Evolutionary conservation across 2,797 vertebrate genomes (phyloP).

Genomic region (Margarornis squamiger): DNA sequence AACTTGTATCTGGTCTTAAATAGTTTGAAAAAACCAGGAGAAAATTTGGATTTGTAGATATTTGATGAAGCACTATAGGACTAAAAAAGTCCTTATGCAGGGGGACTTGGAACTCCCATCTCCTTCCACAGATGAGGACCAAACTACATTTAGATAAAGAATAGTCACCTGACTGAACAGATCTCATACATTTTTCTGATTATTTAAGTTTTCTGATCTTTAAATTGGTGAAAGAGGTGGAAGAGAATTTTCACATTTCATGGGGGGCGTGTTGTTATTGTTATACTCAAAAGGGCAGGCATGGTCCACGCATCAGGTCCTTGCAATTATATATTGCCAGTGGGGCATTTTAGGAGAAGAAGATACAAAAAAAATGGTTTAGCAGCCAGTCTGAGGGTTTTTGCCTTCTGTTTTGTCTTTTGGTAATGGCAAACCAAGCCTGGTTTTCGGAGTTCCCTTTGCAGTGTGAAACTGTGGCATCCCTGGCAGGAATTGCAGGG

Average conservation of each 20-base stretch:
- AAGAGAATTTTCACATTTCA: background rate
- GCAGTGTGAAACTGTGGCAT: background rate
- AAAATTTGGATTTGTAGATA: background rate
- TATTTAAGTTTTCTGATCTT: background rate
- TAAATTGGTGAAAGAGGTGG: background rate
- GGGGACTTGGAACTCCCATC: background rate
- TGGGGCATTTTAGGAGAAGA: background rate
- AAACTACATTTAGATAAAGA: background rate
- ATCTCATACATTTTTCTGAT: background rate
- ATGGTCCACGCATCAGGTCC: background rate
- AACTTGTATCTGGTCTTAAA: background rate
- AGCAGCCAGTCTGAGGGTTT: background rate
- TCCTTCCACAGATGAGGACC: background rate
- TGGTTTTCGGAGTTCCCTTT: background rate
- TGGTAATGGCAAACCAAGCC: background rate
- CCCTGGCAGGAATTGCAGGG: background rate
- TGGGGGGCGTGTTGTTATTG: background rate
- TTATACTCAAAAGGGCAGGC: background rate
- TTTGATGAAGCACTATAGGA: background rate
- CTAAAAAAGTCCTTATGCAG: background rate
- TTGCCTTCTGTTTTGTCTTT: background rate
- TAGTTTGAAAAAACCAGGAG: background rate
- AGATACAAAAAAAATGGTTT: background rate
- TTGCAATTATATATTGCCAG: background rate
- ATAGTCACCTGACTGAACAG: background rate